phyloP scores from a whole-genome alignment of 2,888 invertebrate species.

The Pollenia labialis region DNA sequence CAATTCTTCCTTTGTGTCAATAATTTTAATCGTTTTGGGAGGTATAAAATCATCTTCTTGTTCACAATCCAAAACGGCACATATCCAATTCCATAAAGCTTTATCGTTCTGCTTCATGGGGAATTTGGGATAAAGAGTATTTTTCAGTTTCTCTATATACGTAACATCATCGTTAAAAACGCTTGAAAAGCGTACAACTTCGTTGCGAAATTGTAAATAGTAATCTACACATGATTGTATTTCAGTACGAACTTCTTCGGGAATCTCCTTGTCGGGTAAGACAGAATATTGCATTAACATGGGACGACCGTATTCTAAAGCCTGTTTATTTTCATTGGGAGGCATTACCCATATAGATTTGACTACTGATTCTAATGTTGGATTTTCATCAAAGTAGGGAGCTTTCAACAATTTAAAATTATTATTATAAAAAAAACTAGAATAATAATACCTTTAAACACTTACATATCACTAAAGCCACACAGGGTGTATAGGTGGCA shows the following conservation, averaged over 20 bases:
- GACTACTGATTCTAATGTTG: conserved; percentile 91
- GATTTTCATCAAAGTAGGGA: conserved; percentile 92
- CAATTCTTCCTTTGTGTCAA: conserved; percentile 79
- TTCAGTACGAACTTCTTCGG: conserved; percentile 92
- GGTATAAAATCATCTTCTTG: conserved; percentile 89
- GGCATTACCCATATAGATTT: conserved; percentile 97
- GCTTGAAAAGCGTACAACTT: conserved; percentile 87
- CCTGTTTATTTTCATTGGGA: conserved; percentile 95
- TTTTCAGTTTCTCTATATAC: conserved; percentile 93
- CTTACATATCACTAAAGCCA: conserved; percentile 95
- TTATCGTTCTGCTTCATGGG: conserved; percentile 92
- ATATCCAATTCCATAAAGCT: conserved; percentile 91
- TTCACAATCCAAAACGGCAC: conserved; percentile 90
- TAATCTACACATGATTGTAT: conserved; percentile 94
- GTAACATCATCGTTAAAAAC: conserved; percentile 86
- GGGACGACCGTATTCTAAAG: conserved; percentile 94
- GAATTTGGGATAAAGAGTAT: conserved; percentile 91
- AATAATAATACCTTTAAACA: neutral
- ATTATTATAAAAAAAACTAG: too few relatives aligned
- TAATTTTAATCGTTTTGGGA: conserved; percentile 83
- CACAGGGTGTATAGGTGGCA: conserved; percentile 96
- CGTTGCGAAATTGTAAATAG: conserved; percentile 88
- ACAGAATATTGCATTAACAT: conserved; percentile 95
- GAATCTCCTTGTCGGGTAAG: conserved; percentile 91
- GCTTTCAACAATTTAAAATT: conserved; percentile 85